phyloP scores from a whole-genome alignment of 2,888 invertebrate genomes.

The Epinotia nisella region DNA sequence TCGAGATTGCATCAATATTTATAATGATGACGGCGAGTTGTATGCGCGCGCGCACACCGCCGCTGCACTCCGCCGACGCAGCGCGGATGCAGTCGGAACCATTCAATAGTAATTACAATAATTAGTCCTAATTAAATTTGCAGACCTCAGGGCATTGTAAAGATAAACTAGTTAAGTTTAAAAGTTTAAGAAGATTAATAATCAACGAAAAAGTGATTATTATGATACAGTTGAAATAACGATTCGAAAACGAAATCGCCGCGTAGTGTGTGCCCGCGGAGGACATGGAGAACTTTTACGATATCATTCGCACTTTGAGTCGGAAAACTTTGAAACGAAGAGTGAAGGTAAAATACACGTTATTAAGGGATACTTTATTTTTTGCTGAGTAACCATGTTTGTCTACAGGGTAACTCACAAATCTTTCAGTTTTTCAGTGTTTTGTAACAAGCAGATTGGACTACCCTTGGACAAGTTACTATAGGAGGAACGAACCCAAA shows the following conservation, averaged over 20 bases:
- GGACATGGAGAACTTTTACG: constrained; percentile 77
- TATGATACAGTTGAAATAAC: constrained; percentile 45
- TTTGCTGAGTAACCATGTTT: background rate
- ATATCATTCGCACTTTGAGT: constrained; percentile 76
- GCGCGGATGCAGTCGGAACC: constrained; percentile 58
- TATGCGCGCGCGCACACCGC: constrained; percentile 66
- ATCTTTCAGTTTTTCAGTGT: background rate
- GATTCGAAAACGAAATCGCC: constrained; percentile 49
- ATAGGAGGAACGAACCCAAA: no score
- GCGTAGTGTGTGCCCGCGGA: constrained; percentile 48
- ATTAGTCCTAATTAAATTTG: background rate
- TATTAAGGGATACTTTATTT: no score
- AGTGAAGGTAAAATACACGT: constrained; percentile 64
- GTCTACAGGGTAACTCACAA: background rate
- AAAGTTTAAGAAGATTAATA: background rate
- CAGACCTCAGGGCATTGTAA: background rate
- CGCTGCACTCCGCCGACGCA: constrained; percentile 74
- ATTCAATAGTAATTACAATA: background rate
- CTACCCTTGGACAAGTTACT: background rate
- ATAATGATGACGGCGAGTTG: constrained; percentile 69
- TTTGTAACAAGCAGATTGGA: background rate
- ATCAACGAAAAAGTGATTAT: background rate
- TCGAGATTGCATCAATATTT: constrained; percentile 81
- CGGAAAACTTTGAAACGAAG: constrained; percentile 78
- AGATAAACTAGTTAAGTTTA: background rate